Percentiles rank a stretch among this genome's conserved stretches.
These are phyloP conservation scores for Conopomorpha cramerella DNA, from an alignment of 1,140 invertebrate genomes.

Conservation along the genomic window DNA sequence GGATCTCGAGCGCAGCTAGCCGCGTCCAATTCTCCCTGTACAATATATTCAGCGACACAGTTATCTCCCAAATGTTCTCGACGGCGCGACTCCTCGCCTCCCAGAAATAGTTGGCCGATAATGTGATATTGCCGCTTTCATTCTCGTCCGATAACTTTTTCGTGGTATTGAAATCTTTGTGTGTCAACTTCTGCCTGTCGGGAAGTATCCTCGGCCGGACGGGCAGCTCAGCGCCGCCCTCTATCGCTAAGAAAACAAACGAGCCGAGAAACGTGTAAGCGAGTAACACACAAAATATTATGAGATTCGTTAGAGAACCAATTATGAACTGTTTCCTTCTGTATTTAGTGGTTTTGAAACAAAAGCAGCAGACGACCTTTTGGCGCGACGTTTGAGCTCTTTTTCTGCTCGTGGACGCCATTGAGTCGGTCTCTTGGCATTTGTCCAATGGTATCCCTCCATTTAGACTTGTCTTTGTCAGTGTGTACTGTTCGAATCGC, in stretches of 20 bases:
- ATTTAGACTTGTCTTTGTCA: conserved; percentile 45
- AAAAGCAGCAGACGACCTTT: conserved; percentile 58
- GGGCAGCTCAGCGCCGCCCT: conserved; percentile 63
- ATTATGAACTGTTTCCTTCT: conserved; percentile 60
- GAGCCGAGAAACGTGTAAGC: conserved; percentile 90
- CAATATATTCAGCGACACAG: conserved; percentile 89
- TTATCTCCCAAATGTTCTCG: conserved; percentile 94
- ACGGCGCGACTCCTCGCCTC: conserved; percentile 76
- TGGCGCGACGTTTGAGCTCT: conserved; percentile 45
- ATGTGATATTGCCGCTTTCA: conserved; percentile 41
- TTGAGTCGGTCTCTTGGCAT: conserved; percentile 51
- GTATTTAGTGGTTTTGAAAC: conserved; percentile 60
- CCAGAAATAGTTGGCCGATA: conserved; percentile 54
- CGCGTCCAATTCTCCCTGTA: conserved; percentile 95
- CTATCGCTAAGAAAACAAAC: conserved; percentile 90
- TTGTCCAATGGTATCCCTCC: conserved; percentile 46
- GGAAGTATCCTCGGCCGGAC: conserved; percentile 47
- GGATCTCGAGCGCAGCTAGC: conserved; percentile 53
- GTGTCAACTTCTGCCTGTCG: conserved; percentile 46
- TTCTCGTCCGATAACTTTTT: conserved; percentile 33
- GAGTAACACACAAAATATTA: conserved; percentile 84
- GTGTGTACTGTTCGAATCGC: conserved; percentile 48
- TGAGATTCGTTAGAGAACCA: conserved; percentile 82
- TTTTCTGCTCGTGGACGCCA: conserved; percentile 50
- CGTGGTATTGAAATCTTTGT: conserved; percentile 26